Conservation (phyloP, 1,140 invertebrate species). For the Papilio glaucus region DNA sequence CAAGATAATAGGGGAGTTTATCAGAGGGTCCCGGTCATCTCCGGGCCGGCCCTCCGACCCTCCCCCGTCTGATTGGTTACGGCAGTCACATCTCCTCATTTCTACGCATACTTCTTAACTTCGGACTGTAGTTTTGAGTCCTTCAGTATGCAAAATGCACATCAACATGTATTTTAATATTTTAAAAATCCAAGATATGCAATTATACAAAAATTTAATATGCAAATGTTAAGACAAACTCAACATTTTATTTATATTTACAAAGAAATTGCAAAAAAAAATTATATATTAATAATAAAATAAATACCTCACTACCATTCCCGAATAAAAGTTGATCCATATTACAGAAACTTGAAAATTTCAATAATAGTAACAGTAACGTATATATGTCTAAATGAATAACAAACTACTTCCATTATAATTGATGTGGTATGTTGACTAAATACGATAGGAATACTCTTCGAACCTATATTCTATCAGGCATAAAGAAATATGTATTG, state of each 20-base stretch:
- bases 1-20: slow-evolving; percentile 67
- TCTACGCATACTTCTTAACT: slow-evolving; percentile 79
- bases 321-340: slow-evolving; percentile 52
- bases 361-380: slow-evolving; percentile 28
- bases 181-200: neutral
- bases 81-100: slow-evolving; percentile 78
- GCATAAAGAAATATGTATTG: slow-evolving; percentile 65
- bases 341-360: slow-evolving; percentile 45
- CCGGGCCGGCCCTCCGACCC: slow-evolving; percentile 50
- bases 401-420: slow-evolving; percentile 45
- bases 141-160: slow-evolving; percentile 44
- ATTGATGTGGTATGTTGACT: slow-evolving; percentile 41
- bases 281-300: slow-evolving; percentile 24
- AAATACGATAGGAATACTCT: slow-evolving; percentile 39
- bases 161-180: slow-evolving; percentile 23
- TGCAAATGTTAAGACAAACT: neutral
- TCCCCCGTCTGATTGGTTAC: slow-evolving; percentile 69
- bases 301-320: slow-evolving; percentile 61
- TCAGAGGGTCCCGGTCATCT: slow-evolving; percentile 69
- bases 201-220: neutral
- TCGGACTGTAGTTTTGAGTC: slow-evolving; percentile 69
- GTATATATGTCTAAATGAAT: slow-evolving; percentile 31
- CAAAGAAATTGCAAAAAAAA: slow-evolving; percentile 13
- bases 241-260: slow-evolving; percentile 12
- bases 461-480: slow-evolving; percentile 52